These are phyloP conservation scores for Neodiprion virginianus DNA, from an alignment of 1,140 invertebrate species.

Conservation along the genomic window DNA sequence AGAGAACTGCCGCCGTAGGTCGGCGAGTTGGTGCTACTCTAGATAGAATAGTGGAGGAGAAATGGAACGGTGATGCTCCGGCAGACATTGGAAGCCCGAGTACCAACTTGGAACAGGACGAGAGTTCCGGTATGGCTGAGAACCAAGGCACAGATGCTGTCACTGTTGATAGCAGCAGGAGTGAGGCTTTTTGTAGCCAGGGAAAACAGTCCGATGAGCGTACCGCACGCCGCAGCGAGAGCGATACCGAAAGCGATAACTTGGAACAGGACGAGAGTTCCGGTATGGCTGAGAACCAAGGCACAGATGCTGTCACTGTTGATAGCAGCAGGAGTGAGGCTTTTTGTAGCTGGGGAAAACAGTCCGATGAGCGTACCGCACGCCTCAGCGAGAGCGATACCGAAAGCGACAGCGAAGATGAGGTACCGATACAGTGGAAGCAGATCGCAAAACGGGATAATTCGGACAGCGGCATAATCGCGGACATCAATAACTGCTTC, in stretches of 20 bases:
- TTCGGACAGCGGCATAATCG: constrained; percentile 62
- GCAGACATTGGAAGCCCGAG: neutral
- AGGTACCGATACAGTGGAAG: constrained; percentile 31
- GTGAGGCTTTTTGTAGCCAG: constrained; percentile 22
- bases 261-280: neutral
- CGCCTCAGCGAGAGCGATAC: constrained; percentile 21
- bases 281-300: neutral
- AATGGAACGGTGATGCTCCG: neutral
- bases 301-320: neutral
- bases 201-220: constrained; percentile 19
- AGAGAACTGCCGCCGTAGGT: neutral
- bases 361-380: constrained; percentile 21
- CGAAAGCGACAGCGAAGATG: constrained; percentile 33
- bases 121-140: neutral
- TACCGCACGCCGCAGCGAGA: constrained; percentile 25
- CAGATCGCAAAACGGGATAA: constrained; percentile 62
- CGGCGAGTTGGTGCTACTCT: neutral
- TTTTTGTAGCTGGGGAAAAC: constrained; percentile 25
- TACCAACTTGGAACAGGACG: neutral
- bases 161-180: neutral
- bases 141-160: neutral
- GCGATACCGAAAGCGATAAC: constrained; percentile 32
- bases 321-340: neutral
- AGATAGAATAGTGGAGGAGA: constrained; percentile 19
- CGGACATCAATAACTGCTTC: constrained; percentile 32